Evolutionary conservation across 2,888 invertebrate species (phyloP).

Genomic region (Nemotelus nigrinus): DNA sequence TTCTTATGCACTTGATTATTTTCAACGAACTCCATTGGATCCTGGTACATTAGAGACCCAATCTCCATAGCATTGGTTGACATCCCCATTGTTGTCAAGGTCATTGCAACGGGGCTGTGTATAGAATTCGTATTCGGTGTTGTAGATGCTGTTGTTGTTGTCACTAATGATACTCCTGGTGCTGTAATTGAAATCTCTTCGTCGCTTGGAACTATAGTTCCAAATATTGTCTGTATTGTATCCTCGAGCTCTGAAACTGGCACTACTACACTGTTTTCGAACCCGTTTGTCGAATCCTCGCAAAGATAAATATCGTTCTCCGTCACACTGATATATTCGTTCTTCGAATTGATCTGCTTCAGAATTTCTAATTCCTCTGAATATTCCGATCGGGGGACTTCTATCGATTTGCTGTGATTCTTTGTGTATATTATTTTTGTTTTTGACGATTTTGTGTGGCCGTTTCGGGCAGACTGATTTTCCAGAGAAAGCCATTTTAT

Average conservation of each 20-base stretch:
- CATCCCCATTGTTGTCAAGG: slow-evolving; percentile 21
- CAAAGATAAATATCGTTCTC: background rate
- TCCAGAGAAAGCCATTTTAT: slow-evolving; percentile 29
- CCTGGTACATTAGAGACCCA: slow-evolving; percentile 30
- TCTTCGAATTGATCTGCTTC: slow-evolving; percentile 34
- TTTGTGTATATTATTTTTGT: slow-evolving; percentile 12
- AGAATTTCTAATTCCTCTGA: slow-evolving; percentile 12
- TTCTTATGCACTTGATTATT: background rate
- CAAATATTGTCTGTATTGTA: background rate
- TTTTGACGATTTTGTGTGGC: slow-evolving; percentile 6
- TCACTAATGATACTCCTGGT: background rate
- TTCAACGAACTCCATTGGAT: slow-evolving; percentile 27
- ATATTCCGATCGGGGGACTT: slow-evolving; percentile 14
- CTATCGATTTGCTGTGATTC: slow-evolving; percentile 17
- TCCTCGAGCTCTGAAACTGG: background rate
- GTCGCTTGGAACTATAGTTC: slow-evolving; percentile 19
- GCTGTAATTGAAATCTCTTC: slow-evolving; percentile 3
- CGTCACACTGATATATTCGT: slow-evolving; percentile 14
- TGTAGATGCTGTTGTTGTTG: background rate
- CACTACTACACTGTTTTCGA: slow-evolving; percentile 1
- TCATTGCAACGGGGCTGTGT: background rate
- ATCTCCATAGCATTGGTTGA: slow-evolving; percentile 10
- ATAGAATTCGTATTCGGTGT: background rate
- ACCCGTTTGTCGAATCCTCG: background rate
- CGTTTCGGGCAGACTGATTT: slow-evolving; percentile 30